Evolutionary conservation across 2,888 invertebrate species (phyloP).

Genomic region (Ceramica pisi): DNA sequence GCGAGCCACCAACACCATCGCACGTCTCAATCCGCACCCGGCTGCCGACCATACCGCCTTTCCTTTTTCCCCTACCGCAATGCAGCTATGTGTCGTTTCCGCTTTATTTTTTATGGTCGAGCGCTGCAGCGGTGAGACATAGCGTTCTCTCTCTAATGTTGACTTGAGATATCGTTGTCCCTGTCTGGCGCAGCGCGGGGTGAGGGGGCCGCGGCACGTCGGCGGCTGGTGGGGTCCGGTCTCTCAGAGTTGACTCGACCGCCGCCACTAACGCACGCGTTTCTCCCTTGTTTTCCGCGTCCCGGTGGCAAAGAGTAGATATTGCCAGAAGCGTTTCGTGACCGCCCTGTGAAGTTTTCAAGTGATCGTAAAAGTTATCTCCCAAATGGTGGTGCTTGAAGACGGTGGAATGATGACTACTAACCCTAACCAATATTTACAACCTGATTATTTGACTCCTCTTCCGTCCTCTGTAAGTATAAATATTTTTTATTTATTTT

Average conservation of each 20-base stretch:
- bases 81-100: constrained; percentile 90
- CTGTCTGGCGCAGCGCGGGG: constrained; percentile 78
- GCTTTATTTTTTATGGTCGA: constrained; percentile 89
- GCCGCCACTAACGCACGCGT: constrained; percentile 82
- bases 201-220: constrained; percentile 75
- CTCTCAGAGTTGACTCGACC: constrained; percentile 87
- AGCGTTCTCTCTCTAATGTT: constrained; percentile 83
- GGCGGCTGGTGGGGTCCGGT: constrained; percentile 84
- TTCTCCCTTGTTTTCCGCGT: constrained; percentile 74
- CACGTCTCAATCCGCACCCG: constrained; percentile 91
- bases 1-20: constrained; percentile 90
- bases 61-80: constrained; percentile 90
- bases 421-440: constrained; percentile 98
- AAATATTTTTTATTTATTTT: constrained; percentile 45
- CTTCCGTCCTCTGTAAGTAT: constrained; percentile 98
- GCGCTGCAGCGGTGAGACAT: constrained; percentile 89
- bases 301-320: constrained; percentile 83
- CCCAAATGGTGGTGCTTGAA: constrained; percentile 97
- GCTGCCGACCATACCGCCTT: constrained; percentile 88
- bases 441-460: constrained; percentile 98
- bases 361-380: constrained; percentile 84
- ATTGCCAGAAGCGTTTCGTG: constrained; percentile 83
- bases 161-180: constrained; percentile 79
- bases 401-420: constrained; percentile 97
- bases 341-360: constrained; percentile 84